phyloP scores from a whole-genome alignment of 2,888 invertebrate genomes.

The Spatulosminthurus flaviceps region DNA sequence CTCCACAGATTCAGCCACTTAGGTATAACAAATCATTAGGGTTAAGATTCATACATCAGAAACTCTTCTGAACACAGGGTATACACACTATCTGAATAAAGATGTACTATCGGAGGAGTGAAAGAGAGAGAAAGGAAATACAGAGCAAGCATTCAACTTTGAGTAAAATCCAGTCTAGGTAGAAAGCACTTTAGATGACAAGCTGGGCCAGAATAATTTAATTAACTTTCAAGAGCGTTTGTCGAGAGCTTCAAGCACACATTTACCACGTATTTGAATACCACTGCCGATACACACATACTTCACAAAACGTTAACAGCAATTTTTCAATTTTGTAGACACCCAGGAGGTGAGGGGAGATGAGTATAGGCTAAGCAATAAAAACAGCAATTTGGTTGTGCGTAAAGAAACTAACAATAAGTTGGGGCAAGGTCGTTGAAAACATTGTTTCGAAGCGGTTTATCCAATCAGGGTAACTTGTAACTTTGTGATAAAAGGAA shows the following conservation, averaged over 20 bases:
- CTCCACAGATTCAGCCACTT: no score
- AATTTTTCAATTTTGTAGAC: neutral
- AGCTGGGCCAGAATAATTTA: slow-evolving; percentile 19
- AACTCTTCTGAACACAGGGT: no score
- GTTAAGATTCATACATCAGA: no score
- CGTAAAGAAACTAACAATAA: no score
- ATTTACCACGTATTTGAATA: slow-evolving; percentile 13
- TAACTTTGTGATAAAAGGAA: neutral
- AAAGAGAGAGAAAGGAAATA: neutral
- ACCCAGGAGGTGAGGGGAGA: neutral
- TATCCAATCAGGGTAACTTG: neutral
- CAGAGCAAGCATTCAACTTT: slow-evolving; percentile 9
- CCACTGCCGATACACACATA: neutral
- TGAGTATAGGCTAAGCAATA: no score
- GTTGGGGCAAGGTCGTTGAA: neutral
- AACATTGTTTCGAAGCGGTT: neutral
- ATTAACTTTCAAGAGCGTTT: slow-evolving; percentile 31
- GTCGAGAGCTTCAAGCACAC: neutral
- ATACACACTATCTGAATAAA: no score
- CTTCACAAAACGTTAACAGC: neutral
- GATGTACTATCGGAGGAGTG: no score
- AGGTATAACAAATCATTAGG: no score
- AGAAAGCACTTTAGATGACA: slow-evolving; percentile 29
- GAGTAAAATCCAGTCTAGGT: neutral
- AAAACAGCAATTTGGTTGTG: no score